Base-by-base conservation (phyloP, 2,888 invertebrate genomes). In the Gasteruption jaculator region DNA sequence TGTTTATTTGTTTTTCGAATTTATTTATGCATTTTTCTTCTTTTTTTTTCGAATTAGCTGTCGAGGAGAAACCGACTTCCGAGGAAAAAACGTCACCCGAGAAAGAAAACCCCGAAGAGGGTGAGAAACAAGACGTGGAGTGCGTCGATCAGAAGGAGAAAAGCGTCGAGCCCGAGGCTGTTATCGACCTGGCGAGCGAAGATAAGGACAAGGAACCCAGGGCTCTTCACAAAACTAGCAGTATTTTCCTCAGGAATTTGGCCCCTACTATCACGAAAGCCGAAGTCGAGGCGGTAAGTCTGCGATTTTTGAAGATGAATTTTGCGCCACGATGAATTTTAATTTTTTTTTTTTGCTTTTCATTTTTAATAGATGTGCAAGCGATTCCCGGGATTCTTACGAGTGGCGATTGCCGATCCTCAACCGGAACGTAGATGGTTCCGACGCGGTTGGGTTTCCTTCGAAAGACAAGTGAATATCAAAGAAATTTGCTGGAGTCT, bases 401-500 rank as follows among this genome's bases (percentile, higher is more conserved):
- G 99, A 37, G 92, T 97, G 8, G 95, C 96, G 1, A 80, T 99
- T 40, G 95, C 97, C 1, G 99, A 99, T 73, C 97, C 99, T 0
- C 82, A 94, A 61, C 91, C 94, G 0, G 99, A 99, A 65, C 80
- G 96, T 15, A 82, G 93, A 29, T 99, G 96, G 88, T 89, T 91
- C 72, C 83, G 99, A 10, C 82, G 97, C 34, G 99, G 96, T 26
- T 99, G 97, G 97, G 94, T 96, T 22, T 97, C 97, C 0, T 97
- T 96, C 73, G 87, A 91, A 52, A 79, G 95, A 14, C 89, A 92
- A 62, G 95, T 97, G 31, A 96, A 97, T 72, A 97, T 99, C 53
- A 97, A 97, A 68, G 97, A 99, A 67, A 97, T 99, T 53, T 99
- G 97, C 73, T 99, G 96, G 96, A 93, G 91, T 67, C 78, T 99